Evolutionary conservation across 2,888 invertebrate genomes (phyloP), one percentile per base, ranked within the genome.

Genomic region (Erpobdella octoculata): DNA sequence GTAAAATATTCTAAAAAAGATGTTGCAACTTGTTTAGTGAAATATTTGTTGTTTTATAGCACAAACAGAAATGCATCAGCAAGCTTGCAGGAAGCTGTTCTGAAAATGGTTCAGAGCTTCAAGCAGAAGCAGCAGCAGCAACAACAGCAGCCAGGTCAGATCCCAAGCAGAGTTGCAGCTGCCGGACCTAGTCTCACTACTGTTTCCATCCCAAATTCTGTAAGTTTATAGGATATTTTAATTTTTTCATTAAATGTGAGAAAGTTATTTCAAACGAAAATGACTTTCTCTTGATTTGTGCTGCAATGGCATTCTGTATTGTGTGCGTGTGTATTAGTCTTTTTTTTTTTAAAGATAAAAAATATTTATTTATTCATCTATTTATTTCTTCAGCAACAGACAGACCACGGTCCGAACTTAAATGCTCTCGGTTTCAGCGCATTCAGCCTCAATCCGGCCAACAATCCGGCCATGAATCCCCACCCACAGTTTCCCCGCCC

Each of bases 71-170:
- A 53, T 53, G 53, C 28, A 1, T 53, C 53, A 8, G 21, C 53
- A 53, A 28, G 21, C 31, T 28, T 48, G 15, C 69, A 69, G 58
- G 35, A 46, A 15, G 33, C 35, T 46, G 35, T 33, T 31, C 33
- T 35, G 31, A 62, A 62, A 62, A 31, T 33, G 35, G 12, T 31
- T 62, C 62, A 33, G 33, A 28, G n/a, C 33, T 35, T 33, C 33
- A 31, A 62, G 62, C 62, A 62, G 33, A 31, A 62, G 9, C 62
- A 62, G 21, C 62, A 62, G 31, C 62, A 62, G 62, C 46, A 41
- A 41, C 46, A 41, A 41, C 62, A 62, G 31, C 62, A 62, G 25
- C 21, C 31, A 6, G 33, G 35, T 8, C 21, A 8, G 21, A 35
- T n/a, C 12, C 28, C 28, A 8, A 35, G 9, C 31, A 62, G 31